A percentile compares a stretch with the other conserved stretches of the same genome.
Evolutionary conservation across 2,113 vertebrate genomes (phyloP).

Genomic region (Galemys pyrenaicus): DNA sequence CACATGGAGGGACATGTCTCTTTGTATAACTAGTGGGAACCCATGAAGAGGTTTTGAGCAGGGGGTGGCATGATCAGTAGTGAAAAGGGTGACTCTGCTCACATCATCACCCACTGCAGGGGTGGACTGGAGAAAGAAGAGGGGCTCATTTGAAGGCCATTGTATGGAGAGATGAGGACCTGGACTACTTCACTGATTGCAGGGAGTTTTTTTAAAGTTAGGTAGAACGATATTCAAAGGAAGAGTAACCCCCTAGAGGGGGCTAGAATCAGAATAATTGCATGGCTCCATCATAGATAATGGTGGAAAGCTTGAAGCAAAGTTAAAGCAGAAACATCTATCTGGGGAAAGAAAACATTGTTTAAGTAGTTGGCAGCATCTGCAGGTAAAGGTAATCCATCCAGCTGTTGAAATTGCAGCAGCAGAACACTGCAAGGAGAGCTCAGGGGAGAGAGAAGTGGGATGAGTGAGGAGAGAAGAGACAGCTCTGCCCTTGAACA

Average conservation of each 20-base stretch:
- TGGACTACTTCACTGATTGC: not conserved
- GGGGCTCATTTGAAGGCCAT: not conserved
- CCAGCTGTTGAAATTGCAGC: not conserved
- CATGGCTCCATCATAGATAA: not conserved
- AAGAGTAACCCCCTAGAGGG: not conserved
- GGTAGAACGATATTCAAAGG: not conserved
- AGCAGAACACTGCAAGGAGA: not conserved
- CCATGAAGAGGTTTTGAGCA: not conserved
- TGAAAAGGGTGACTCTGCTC: not conserved
- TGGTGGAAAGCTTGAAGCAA: not conserved
- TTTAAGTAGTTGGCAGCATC: not conserved
- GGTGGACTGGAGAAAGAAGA: not conserved
- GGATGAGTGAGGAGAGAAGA: no score
- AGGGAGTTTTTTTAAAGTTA: not conserved
- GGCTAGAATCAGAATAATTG: not conserved
- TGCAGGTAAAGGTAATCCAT: fast-evolving
- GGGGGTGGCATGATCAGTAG: not conserved
- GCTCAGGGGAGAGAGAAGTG: not conserved
- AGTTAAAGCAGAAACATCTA: not conserved
- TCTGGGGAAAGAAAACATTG: not conserved
- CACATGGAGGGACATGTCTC: no score
- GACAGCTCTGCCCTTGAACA: no score
- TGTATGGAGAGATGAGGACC: not conserved
- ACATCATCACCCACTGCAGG: not conserved
- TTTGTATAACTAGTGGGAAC: not conserved